Evolutionary conservation across 37 sponge, comb jelly and placozoan genomes (phyloP).

Genomic region (Geodia barretti): DNA sequence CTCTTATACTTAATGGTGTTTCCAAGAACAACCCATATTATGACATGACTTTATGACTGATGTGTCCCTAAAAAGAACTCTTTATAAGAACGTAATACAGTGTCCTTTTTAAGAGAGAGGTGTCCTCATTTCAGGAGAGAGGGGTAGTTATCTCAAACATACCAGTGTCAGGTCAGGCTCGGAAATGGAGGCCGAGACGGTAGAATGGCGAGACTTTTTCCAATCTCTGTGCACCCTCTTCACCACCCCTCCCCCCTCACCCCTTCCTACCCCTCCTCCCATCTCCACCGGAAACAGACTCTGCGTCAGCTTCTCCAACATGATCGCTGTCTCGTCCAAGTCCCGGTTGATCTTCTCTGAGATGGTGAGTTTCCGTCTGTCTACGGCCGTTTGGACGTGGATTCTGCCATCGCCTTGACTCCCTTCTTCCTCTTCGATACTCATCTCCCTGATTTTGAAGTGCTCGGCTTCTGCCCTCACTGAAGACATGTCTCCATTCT

Average conservation of each 20-base stretch:
- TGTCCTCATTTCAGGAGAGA: neutral
- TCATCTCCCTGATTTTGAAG: constrained; percentile 3
- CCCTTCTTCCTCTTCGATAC: neutral
- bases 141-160: neutral
- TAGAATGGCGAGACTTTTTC: neutral
- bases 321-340: constrained; percentile 23
- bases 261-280: neutral
- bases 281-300: neutral
- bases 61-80: too few species aligned
- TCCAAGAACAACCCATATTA: too few species aligned
- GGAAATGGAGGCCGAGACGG: neutral
- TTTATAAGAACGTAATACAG: too few species aligned
- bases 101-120: too few species aligned
- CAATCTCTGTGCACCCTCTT: neutral
- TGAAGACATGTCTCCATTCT: neutral
- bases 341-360: constrained; percentile 9
- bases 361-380: too few species aligned
- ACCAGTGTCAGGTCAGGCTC: constrained; percentile 14
- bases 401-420: neutral
- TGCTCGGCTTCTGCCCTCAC: neutral
- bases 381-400: too few species aligned
- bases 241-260: neutral
- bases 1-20: too few species aligned
- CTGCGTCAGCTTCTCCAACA: constrained; percentile 3
- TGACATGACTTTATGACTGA: too few species aligned